These are phyloP conservation scores for Cygnus olor DNA, from an alignment of 2,797 vertebrate species.

Conservation along the genomic window DNA sequence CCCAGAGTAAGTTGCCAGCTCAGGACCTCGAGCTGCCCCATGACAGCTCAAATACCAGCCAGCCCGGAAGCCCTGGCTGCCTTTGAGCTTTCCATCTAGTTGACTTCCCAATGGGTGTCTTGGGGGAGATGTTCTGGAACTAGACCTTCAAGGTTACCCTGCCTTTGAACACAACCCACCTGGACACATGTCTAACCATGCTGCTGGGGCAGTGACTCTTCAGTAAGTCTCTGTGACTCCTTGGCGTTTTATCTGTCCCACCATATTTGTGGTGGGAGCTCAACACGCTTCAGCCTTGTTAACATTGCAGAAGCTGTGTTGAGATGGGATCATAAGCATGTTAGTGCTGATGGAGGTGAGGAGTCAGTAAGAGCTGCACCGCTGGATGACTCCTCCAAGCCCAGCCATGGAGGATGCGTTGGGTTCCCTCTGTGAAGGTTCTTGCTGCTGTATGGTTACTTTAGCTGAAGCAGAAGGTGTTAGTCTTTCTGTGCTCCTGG, in stretches of 20 bases:
- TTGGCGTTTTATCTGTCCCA: not conserved
- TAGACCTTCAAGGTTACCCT: not conserved
- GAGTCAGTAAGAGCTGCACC: not conserved
- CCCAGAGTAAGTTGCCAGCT: not conserved
- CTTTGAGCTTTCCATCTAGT: not conserved
- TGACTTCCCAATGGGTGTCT: not conserved
- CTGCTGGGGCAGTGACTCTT: fast-evolving
- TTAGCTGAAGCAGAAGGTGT: not conserved
- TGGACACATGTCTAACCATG: not conserved
- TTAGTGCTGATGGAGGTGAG: fast-evolving
- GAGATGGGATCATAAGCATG: not conserved
- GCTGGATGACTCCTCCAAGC: fast-evolving
- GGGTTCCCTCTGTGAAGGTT: not conserved
- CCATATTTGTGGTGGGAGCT: not conserved
- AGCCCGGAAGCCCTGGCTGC: not conserved
- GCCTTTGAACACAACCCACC: not conserved
- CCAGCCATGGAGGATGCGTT: fast-evolving
- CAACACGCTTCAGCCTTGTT: not conserved
- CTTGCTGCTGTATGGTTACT: not conserved
- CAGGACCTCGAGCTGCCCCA: not conserved
- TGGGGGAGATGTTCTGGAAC: not conserved
- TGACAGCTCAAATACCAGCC: fast-evolving
- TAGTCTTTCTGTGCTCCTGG: not conserved
- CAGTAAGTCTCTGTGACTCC: not conserved
- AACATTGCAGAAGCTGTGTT: not conserved